Conservation (phyloP, 92 coral and sea anemone genomes). For the Umimayanthus chanpuru region DNA sequence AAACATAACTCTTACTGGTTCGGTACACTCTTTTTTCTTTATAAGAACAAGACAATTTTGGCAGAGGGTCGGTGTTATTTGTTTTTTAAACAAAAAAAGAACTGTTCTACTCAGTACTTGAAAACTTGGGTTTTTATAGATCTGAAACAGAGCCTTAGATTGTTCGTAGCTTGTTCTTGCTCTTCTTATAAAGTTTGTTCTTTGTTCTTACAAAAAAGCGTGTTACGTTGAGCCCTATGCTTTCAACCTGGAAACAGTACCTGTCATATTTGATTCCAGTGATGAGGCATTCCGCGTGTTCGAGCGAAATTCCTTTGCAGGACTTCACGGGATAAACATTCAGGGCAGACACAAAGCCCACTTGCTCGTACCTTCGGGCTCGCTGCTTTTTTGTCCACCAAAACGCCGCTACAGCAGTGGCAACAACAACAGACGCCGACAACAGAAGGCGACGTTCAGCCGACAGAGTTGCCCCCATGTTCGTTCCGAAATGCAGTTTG, state of each 20-base stretch:
- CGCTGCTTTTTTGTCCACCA: conserved; percentile 48
- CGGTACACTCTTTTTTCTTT: too few relatives aligned
- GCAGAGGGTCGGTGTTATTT: too few relatives aligned
- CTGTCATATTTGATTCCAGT: conserved; percentile 64
- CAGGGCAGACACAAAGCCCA: conserved; percentile 61
- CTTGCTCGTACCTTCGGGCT: conserved; percentile 30
- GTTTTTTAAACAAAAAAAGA: too few relatives aligned
- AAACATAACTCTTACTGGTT: too few relatives aligned
- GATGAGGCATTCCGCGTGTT: conserved; percentile 50
- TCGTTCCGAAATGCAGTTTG: not conserved
- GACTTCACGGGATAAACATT: conserved; percentile 68
- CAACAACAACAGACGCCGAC: conserved; percentile 22
- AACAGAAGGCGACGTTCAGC: not conserved
- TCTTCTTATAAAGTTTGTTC: too few relatives aligned
- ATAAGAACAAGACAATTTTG: too few relatives aligned
- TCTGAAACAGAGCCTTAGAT: too few relatives aligned
- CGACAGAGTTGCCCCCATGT: conserved; percentile 11
- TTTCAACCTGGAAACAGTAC: conserved; percentile 20
- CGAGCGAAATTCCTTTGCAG: conserved; percentile 57
- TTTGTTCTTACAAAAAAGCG: too few relatives aligned
- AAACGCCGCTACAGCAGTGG: conserved; percentile 30
- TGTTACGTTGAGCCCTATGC: too few relatives aligned
- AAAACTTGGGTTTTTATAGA: too few relatives aligned
- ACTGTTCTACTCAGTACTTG: too few relatives aligned
- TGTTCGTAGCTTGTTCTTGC: too few relatives aligned